Percentiles rank a stretch among this genome's conserved stretches.
Evolutionary conservation across 2,888 invertebrate genomes (phyloP).

Genomic region (Seladonia tumulorum): DNA sequence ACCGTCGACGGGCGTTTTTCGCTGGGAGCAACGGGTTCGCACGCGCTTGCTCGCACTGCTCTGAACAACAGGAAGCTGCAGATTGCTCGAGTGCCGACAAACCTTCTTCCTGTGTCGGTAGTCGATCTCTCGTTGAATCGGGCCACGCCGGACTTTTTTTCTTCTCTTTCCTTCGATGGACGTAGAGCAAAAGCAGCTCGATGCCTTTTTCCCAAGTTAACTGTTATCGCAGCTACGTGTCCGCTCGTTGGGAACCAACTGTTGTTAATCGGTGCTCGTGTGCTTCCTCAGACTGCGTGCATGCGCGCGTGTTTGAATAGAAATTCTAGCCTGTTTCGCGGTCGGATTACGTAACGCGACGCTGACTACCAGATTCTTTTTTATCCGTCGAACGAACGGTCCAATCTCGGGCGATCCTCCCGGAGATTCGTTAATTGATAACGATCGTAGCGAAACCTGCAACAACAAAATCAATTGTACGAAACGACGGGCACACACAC

Average conservation of each 20-base stretch:
- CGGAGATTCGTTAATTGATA: slow-evolving; percentile 32
- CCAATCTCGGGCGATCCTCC: slow-evolving; percentile 18
- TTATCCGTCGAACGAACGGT: slow-evolving; percentile 9
- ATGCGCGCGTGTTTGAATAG: slow-evolving; percentile 43
- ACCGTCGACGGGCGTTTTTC: slow-evolving; percentile 8
- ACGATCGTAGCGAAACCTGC: slow-evolving; percentile 48
- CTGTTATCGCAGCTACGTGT: slow-evolving; percentile 58
- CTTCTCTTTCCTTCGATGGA: background rate
- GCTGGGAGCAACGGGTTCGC: background rate
- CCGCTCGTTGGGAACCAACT: slow-evolving; percentile 29
- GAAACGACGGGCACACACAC: background rate
- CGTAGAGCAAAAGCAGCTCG: background rate
- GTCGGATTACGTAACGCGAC: slow-evolving; percentile 16
- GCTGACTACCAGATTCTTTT: slow-evolving; percentile 24
- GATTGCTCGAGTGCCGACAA: background rate
- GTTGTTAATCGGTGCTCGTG: slow-evolving; percentile 29
- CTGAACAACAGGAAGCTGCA: background rate
- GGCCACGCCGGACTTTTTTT: background rate
- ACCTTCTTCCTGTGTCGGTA: background rate
- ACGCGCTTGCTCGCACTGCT: background rate
- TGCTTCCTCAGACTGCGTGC: slow-evolving; percentile 13
- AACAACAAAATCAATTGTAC: slow-evolving; percentile 56
- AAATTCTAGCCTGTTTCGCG: slow-evolving; percentile 53
- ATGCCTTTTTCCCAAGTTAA: slow-evolving; percentile 46
- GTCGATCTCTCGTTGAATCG: background rate